Conservation (phyloP, 2,113 vertebrate species). For the Channa maculata region DNA sequence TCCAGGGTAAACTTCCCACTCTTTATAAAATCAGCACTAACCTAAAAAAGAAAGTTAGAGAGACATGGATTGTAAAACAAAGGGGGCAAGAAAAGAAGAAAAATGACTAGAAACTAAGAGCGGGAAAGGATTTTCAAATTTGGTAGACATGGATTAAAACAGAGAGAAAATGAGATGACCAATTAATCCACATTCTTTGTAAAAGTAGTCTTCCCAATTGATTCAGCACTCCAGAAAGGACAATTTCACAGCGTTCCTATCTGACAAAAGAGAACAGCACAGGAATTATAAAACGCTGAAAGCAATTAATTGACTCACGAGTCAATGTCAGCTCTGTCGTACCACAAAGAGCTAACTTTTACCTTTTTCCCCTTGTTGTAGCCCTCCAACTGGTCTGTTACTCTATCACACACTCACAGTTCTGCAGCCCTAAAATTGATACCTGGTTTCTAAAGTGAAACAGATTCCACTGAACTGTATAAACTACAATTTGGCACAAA, state of each 20-base stretch:
- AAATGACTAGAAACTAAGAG: background rate
- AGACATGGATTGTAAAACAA: background rate
- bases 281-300: constrained; percentile 47
- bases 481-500: too few relatives aligned
- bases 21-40: constrained; percentile 89
- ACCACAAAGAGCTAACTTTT: constrained; percentile 58
- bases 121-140: background rate
- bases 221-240: constrained; percentile 19
- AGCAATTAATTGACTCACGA: constrained; percentile 60
- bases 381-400: constrained; percentile 46
- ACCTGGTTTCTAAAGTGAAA: background rate
- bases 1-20: constrained; percentile 90
- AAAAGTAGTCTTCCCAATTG: constrained; percentile 15
- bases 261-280: constrained; percentile 23
- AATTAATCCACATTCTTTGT: constrained; percentile 20
- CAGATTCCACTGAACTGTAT: too few relatives aligned
- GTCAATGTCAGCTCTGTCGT: constrained; percentile 62
- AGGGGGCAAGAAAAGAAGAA: background rate
- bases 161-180: constrained; percentile 26
- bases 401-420: constrained; percentile 18
- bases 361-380: constrained; percentile 32
- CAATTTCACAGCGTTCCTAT: constrained; percentile 35
- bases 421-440: too few relatives aligned
- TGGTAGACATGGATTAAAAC: constrained; percentile 16
- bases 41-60: constrained; percentile 76